Evolutionary conservation across 2,888 invertebrate species (phyloP), one percentile per base, ranked within the genome.

Genomic region (Aethes cnicana): DNA sequence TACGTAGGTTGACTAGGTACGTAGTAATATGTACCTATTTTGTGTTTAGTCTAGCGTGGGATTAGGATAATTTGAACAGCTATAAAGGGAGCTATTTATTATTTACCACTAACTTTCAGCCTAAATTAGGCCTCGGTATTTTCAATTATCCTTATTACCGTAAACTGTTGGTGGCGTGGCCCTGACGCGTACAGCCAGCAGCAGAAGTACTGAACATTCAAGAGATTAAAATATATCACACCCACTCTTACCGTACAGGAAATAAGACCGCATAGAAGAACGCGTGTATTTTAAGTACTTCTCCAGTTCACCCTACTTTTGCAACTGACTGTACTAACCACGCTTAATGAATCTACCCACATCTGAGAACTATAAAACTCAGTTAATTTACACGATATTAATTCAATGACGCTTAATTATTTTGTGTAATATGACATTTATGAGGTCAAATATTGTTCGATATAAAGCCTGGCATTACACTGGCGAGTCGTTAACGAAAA

Each of bases 331-430:
- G n/a, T n/a, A n/a, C n/a, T n/a, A n/a, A n/a, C n/a, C n/a, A n/a
- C n/a, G n/a, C n/a, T n/a, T n/a, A n/a, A n/a, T n/a, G n/a, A n/a
- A n/a, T n/a, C n/a, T n/a, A 30, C 52, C 36, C 39, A 46, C 52
- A 52, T 52, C 32, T 39, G 52, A 37, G 30, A 23, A 44, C 32
- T 46, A 25, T 44, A 44, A 52, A 52, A 37, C 46, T 44, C 44
- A 52, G 46, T 52, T 50, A 50, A 30, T 43, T 46, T 43, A 49
- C 43, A 52, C 17, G n/a, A 33, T 46, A 52, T 52, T 52, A 46
- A 44, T 46, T 20, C 52, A 46, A 46, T 52, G 46, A 46, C 37
- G 44, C 44, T 46, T 52, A 52, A 52, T 46, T 46, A 52, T 46
- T 52, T 25, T 25, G 39, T 46, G 18, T 28, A 37, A 52, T 52